Percentiles rank a stretch among this genome's conserved stretches.
These are phyloP conservation scores for Papilio gigon DNA, from an alignment of 2,888 invertebrate genomes.

Conservation along the genomic window DNA sequence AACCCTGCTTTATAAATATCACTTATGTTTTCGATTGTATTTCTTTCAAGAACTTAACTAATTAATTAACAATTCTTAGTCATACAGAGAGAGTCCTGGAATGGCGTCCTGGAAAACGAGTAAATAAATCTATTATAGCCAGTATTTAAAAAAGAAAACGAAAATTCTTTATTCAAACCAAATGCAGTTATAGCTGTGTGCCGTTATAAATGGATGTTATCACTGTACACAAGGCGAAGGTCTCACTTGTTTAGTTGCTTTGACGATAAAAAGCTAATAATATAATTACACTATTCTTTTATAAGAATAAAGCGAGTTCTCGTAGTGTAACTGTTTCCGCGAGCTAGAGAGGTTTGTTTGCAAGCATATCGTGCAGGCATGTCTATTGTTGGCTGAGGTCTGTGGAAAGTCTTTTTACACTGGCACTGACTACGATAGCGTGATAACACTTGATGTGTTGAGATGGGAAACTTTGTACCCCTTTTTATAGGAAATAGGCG, in stretches of 20 bases:
- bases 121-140: no score
- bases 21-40: not conserved
- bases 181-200: not conserved
- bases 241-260: not conserved
- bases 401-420: slow-evolving; percentile 17
- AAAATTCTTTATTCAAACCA: not conserved
- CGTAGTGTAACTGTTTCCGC: slow-evolving; percentile 13
- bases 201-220: not conserved
- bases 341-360: not conserved
- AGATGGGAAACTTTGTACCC: no score
- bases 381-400: slow-evolving; percentile 15
- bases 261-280: slow-evolving; percentile 1
- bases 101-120: no score
- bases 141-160: not conserved
- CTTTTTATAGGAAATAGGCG: no score
- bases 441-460: slow-evolving; percentile 18
- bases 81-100: no score
- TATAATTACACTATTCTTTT: slow-evolving; percentile 6
- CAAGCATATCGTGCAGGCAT: slow-evolving; percentile 16
- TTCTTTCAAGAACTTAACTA: not conserved
- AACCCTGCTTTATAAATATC: not conserved
- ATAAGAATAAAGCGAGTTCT: slow-evolving; percentile 9
- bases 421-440: not conserved
- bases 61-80: no score
- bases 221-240: not conserved